Base-by-base conservation (phyloP, 2,113 vertebrate genomes). In the Arothron firmamentum region DNA sequence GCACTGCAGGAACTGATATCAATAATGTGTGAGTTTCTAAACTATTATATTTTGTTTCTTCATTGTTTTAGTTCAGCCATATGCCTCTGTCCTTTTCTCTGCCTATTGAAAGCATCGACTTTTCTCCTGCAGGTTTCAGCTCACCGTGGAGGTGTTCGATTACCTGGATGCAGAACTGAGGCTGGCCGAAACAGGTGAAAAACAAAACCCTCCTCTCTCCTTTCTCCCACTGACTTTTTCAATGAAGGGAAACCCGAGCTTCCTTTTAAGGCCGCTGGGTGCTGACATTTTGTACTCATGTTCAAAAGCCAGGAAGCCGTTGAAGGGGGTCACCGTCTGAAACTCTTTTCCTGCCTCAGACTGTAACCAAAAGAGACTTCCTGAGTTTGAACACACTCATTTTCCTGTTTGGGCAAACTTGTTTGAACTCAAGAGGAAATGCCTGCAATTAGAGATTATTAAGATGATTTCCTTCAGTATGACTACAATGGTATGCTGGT, bases 101-200 rank as follows among this genome's bases (percentile, higher is more conserved):
- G 42, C 43, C 43, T 75, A 25, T 85, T n/a, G 1, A 58, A 43
- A 60, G 62, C 83, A 73, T 87, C 64, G 52, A 34, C 67, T 84
- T 86, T 67, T 70, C 65, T 45, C 72, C 63, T 65, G 64, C 62
- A 99, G 97, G 80, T 99, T 99, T 89, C 97, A 99, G 92, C 94
- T 99, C 75, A 96, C 95, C 0, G 95, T 99, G 2, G 95, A 98
- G 90, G 92, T 99, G 90, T 99, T 99, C 17, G 97, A 99, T 89
- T 99, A 98, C 87, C 85, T 99, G 94, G 97, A 98, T 59, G 72
- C 90, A 0, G 97, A 98, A 85, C 92, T 99, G 82, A 94, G 90
- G 85, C 86, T 99, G 55, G 93, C 96, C 0, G 95, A 98, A 62
- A 91, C 94, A 87, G 97, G 97, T 99, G 85, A 92, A 70, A 62